Percentiles rank a stretch among this genome's conserved stretches.
Evolutionary conservation across 2,888 invertebrate species (phyloP).

Genomic region (Julus scanicus): DNA sequence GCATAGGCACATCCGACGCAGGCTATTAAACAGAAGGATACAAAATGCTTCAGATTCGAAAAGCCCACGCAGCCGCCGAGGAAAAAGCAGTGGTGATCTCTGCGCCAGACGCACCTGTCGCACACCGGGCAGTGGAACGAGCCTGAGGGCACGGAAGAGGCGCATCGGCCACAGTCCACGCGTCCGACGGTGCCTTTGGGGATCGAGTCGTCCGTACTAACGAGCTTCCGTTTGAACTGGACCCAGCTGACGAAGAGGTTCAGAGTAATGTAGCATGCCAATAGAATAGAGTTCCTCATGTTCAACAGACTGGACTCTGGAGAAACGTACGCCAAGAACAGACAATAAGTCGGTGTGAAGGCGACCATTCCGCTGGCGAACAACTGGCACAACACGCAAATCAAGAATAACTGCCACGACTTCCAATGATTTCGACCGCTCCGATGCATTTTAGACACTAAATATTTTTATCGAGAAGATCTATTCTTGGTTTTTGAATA

Average conservation of each 20-base stretch:
- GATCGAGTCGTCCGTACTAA: neutral
- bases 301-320: neutral
- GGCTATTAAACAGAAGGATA: conserved; percentile 61
- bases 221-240: conserved; percentile 21
- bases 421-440: neutral
- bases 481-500: too few relatives aligned
- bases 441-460: too few relatives aligned
- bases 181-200: neutral
- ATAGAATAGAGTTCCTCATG: neutral
- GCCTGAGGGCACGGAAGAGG: neutral
- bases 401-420: neutral
- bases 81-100: conserved; percentile 67
- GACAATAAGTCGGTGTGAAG: conserved; percentile 5
- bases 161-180: neutral
- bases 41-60: conserved; percentile 66
- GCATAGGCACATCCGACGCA: conserved; percentile 59
- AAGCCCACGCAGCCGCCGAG: conserved; percentile 67
- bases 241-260: conserved; percentile 12
- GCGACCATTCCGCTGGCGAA: conserved; percentile 32
- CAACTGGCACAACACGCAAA: neutral
- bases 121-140: conserved; percentile 64
- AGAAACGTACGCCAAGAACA: neutral
- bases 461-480: too few relatives aligned
- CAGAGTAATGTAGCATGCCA: neutral
- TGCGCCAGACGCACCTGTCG: conserved; percentile 66